Conservation (phyloP, 2,797 vertebrate genomes). For the Tokudaia muenninki region DNA sequence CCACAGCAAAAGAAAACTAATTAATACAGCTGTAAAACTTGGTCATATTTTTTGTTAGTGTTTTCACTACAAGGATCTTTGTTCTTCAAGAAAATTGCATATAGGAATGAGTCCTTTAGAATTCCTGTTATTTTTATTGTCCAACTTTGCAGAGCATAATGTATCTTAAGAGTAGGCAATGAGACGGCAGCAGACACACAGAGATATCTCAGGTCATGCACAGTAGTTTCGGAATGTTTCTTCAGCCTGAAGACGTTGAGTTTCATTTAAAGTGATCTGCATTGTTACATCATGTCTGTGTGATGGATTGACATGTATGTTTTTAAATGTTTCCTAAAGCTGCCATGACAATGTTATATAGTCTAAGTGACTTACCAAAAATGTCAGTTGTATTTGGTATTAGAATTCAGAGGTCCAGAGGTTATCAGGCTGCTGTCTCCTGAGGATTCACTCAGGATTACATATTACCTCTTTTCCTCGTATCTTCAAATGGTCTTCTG, state of each 20-base stretch:
- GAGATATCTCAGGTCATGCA: not conserved
- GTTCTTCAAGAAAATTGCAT: not conserved
- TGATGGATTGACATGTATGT: not conserved
- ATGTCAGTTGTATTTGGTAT: not conserved
- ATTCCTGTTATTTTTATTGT: not conserved
- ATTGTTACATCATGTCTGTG: not conserved
- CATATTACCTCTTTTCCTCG: not conserved
- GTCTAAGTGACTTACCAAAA: not conserved
- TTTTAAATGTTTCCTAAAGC: not conserved
- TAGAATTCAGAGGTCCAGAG: not conserved
- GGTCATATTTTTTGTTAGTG: not conserved
- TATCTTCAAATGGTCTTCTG: not conserved
- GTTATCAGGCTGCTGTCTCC: not conserved
- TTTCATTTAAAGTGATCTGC: not conserved
- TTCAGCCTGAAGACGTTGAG: not conserved
- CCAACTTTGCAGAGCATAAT: not conserved
- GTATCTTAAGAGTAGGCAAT: not conserved
- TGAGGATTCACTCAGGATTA: rapidly evolving
- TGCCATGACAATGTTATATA: not conserved
- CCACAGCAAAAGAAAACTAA: not conserved
- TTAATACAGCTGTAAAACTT: not conserved
- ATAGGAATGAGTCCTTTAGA: not conserved
- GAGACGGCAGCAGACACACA: not conserved
- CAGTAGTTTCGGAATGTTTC: not conserved
- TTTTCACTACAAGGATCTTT: too few relatives aligned